Evolutionary conservation across 2,113 vertebrate genomes (phyloP).

Genomic region (Hippocampus zosterae): DNA sequence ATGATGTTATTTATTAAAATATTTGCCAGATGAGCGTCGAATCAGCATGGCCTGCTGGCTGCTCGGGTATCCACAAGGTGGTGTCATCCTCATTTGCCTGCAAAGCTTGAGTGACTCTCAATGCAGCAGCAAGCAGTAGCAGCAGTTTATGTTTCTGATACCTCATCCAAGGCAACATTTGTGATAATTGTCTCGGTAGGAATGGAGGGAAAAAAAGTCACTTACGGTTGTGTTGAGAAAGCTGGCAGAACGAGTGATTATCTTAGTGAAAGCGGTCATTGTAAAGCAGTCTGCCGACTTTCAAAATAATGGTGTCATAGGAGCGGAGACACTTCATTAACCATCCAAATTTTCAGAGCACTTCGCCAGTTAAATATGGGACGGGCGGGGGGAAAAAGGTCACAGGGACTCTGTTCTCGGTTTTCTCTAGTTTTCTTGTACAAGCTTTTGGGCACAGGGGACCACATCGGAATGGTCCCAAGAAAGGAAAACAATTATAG

Average conservation of each 20-base stretch:
- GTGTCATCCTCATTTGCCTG: conserved; percentile 68
- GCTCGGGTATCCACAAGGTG: conserved; percentile 70
- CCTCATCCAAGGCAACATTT: background rate
- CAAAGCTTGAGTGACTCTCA: background rate
- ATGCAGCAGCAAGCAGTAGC: background rate
- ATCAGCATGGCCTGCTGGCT: background rate
- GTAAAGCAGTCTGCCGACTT: conserved; percentile 49
- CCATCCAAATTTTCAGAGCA: conserved; percentile 19
- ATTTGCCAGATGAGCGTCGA: conserved; percentile 21
- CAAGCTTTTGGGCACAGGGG: background rate
- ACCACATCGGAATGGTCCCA: background rate
- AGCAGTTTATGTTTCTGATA: background rate
- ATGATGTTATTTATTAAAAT: background rate
- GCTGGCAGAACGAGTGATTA: conserved; percentile 9
- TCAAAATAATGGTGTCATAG: conserved; percentile 42
- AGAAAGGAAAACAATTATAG: no score
- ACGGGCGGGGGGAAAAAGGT: conserved; percentile 21
- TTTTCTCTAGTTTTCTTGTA: background rate
- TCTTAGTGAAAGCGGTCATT: conserved; percentile 6
- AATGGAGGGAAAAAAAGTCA: background rate
- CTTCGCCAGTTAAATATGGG: conserved; percentile 43
- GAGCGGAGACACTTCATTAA: conserved; percentile 53
- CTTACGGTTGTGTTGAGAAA: background rate
- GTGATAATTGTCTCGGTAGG: background rate
- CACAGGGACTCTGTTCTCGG: conserved; percentile 19